Conservation (phyloP, 2,888 invertebrate species). For the Neoaliturus tenellus region DNA sequence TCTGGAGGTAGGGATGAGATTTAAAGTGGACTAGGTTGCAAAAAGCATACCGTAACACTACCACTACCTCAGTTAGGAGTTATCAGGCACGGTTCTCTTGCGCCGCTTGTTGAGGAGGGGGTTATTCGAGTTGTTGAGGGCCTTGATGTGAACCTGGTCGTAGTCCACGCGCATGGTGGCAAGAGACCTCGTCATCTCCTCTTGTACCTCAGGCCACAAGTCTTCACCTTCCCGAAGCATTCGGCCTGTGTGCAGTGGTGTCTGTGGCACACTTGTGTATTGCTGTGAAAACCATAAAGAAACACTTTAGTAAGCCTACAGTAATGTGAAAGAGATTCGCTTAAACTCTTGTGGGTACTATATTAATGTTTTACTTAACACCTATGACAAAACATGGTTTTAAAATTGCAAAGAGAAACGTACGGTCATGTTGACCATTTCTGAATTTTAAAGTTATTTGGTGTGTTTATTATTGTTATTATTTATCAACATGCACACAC, state of each 20-base stretch:
- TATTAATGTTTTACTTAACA: no score
- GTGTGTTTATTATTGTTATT: no score
- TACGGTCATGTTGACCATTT: no score
- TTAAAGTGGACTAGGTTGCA: no score
- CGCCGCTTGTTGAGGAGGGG: constrained; percentile 89
- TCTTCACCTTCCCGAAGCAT: constrained; percentile 94
- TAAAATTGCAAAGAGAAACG: no score
- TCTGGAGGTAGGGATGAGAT: no score
- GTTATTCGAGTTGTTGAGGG: constrained; percentile 95
- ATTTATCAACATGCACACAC: no score
- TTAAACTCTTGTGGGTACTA: no score
- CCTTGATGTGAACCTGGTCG: constrained; percentile 95
- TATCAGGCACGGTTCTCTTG: constrained; percentile 59
- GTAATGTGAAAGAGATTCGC: no score
- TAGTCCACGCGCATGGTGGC: constrained; percentile 99
- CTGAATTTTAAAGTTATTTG: no score
- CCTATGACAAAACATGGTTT: no score
- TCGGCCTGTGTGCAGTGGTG: constrained; percentile 93
- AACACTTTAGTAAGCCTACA: no score
- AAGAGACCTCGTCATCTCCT: constrained; percentile 98
- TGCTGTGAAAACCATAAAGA: constrained; percentile 74
- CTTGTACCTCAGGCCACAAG: constrained; percentile 98
- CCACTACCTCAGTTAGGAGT: constrained; percentile 14
- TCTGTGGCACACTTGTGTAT: constrained; percentile 94
- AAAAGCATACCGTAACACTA: background rate